Evolutionary conservation across 2,888 invertebrate genomes (phyloP).

Genomic region (Pollenia griseotomentosa): DNA sequence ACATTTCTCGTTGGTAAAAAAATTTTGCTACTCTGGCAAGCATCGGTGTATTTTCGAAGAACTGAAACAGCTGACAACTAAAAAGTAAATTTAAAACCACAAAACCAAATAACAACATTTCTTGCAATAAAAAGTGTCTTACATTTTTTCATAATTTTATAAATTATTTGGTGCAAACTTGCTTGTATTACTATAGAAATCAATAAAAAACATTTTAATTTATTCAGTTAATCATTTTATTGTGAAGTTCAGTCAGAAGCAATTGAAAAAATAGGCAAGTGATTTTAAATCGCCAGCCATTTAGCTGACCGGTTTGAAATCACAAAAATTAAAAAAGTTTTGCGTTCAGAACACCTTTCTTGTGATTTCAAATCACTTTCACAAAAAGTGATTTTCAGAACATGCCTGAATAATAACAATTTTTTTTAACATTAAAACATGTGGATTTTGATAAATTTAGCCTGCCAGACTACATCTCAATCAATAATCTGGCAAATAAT

Average conservation of each 20-base stretch:
- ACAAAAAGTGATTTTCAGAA: constrained; percentile 10
- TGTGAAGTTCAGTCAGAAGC: not conserved
- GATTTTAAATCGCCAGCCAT: constrained; percentile 2
- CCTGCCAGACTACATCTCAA: no score
- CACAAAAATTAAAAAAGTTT: constrained; percentile 7
- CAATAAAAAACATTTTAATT: constrained; percentile 13
- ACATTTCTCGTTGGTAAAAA: no score
- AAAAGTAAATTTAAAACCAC: not conserved
- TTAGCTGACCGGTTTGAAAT: not conserved
- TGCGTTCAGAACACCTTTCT: constrained; percentile 6
- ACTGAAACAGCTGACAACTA: not conserved
- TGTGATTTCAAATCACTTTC: no score
- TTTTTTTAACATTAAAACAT: no score
- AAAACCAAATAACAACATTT: constrained; percentile 1
- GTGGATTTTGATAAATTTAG: no score
- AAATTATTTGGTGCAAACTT: constrained; percentile 8
- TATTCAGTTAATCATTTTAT: constrained; percentile 15
- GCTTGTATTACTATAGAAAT: constrained; percentile 1
- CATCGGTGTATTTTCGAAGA: not conserved
- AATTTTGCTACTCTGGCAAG: no score
- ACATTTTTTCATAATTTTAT: not conserved
- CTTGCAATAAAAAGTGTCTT: constrained; percentile 4
- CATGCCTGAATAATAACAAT: no score
- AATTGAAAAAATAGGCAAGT: constrained; percentile 3
- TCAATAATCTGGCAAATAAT: no score